phyloP scores from a whole-genome alignment of 2,113 vertebrate species.

The Poeciliopsis retropinna region DNA sequence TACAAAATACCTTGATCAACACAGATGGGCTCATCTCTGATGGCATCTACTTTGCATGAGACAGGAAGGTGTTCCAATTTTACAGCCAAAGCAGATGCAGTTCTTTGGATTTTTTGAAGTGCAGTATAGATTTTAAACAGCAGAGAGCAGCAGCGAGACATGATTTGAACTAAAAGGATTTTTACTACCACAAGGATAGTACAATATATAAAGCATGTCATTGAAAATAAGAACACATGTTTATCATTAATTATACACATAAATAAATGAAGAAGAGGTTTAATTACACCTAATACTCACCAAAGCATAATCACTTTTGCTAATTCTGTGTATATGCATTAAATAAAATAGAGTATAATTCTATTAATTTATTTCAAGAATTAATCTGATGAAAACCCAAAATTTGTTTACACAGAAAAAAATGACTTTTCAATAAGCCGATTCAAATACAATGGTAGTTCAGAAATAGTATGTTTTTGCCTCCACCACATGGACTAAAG shows the following conservation, averaged over 20 bases:
- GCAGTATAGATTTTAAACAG: constrained; percentile 31
- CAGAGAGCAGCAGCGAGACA: constrained; percentile 55
- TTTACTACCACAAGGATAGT: background rate
- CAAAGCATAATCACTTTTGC: background rate
- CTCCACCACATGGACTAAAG: too few species aligned
- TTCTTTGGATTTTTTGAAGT: background rate
- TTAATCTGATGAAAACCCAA: background rate
- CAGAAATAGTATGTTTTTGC: background rate
- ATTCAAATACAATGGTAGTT: background rate
- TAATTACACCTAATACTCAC: background rate
- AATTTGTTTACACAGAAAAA: background rate
- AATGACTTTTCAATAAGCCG: background rate
- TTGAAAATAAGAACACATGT: background rate
- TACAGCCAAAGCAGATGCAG: constrained; percentile 1
- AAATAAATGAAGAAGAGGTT: too few species aligned
- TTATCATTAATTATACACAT: background rate
- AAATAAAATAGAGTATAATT: background rate
- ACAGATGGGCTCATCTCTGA: too few species aligned
- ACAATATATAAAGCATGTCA: background rate
- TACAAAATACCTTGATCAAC: background rate
- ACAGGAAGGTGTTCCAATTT: background rate
- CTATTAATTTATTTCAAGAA: background rate
- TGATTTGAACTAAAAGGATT: background rate
- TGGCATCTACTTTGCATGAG: background rate
- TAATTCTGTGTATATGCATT: background rate